Evolutionary conservation across 1,140 invertebrate genomes (phyloP).

Genomic region (Diuraphis noxia): DNA sequence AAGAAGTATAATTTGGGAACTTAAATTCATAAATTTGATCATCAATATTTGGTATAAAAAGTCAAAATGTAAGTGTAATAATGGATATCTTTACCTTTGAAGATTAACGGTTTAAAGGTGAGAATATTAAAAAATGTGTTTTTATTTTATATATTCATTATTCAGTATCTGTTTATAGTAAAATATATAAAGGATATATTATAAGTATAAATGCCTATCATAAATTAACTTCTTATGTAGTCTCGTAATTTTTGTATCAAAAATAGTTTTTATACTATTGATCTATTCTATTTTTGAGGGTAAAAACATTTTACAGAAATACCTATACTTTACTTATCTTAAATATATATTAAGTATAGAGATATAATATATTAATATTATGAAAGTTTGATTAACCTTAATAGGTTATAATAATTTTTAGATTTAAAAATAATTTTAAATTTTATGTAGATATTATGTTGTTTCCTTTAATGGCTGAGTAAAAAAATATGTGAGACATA

Average conservation of each 20-base stretch:
- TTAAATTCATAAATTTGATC: not conserved
- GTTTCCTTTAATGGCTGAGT: not conserved
- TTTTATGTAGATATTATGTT: not conserved
- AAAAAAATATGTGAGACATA: not conserved
- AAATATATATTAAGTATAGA: not conserved
- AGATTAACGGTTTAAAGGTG: constrained; percentile 8
- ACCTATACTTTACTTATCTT: no score
- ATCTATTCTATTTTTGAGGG: not conserved
- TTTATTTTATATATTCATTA: not conserved
- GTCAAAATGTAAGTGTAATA: not conserved
- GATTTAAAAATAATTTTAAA: not conserved
- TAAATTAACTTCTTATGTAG: not conserved
- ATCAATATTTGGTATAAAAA: not conserved
- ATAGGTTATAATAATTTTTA: not conserved
- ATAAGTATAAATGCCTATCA: no score
- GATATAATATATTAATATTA: not conserved
- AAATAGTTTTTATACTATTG: not conserved
- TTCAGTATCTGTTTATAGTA: no score
- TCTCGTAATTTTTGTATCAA: not conserved
- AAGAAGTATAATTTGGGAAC: not conserved
- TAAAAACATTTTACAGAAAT: not conserved
- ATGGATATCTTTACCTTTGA: not conserved
- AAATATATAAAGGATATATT: not conserved
- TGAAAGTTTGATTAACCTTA: not conserved
- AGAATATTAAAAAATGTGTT: not conserved